A percentile compares a stretch with the other conserved stretches of the same genome.
Conservation (phyloP, 2,888 invertebrate species). For the Augochlorella aurata region DNA sequence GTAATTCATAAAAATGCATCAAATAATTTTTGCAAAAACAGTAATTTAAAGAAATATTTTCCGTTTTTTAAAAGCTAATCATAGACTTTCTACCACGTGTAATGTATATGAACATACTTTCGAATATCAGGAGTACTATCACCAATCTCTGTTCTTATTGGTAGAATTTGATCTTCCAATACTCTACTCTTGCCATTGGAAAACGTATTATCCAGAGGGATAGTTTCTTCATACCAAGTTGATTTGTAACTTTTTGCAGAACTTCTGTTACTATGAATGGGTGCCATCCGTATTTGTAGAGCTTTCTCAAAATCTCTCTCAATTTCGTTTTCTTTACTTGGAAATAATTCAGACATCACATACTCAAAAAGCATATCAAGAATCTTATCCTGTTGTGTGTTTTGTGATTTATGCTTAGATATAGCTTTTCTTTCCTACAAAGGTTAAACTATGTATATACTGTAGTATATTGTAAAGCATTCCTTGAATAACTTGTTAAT, state of each 20-base stretch:
- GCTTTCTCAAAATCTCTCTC: constrained; percentile 68
- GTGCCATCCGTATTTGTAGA: constrained; percentile 73
- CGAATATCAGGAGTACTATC: constrained; percentile 29
- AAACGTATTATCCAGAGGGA: constrained; percentile 43
- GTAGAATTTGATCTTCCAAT: constrained; percentile 23
- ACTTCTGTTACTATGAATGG: constrained; percentile 69
- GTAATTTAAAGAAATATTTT: background rate
- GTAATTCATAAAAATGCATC: background rate
- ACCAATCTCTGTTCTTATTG: constrained; percentile 30
- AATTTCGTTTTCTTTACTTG: constrained; percentile 64
- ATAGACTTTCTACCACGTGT: background rate
- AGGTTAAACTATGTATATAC: constrained; percentile 11
- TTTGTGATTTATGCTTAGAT: constrained; percentile 41
- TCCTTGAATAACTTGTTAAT: background rate
- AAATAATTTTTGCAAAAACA: background rate
- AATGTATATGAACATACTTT: constrained; percentile 37
- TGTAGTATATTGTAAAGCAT: background rate
- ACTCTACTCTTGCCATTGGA: constrained; percentile 33
- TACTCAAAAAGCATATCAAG: constrained; percentile 73
- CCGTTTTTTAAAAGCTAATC: background rate
- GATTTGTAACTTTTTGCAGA: constrained; percentile 51
- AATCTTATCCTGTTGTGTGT: constrained; percentile 68
- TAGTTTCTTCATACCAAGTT: constrained; percentile 54
- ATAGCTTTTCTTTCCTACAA: constrained; percentile 63
- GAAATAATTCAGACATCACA: constrained; percentile 71